These are phyloP conservation scores for Chrysolina americana DNA, from an alignment of 2,888 invertebrate genomes.

Conservation along the genomic window DNA sequence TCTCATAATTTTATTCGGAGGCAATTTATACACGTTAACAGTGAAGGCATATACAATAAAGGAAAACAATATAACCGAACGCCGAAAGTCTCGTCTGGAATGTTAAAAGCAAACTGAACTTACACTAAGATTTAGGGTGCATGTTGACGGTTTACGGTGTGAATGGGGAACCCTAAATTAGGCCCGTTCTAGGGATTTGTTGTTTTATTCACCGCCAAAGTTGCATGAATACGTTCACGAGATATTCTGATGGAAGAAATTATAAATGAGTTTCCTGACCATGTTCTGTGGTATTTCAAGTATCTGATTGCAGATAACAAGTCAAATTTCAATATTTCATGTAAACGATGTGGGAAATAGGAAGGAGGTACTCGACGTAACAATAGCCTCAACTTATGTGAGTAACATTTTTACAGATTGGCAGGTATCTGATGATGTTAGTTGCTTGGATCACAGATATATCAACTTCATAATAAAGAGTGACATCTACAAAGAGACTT, in stretches of 20 bases:
- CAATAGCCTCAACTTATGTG: too few relatives aligned
- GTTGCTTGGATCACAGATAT: too few relatives aligned
- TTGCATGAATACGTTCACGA: neutral
- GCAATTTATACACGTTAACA: constrained; percentile 53
- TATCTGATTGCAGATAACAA: too few relatives aligned
- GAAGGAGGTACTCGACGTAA: too few relatives aligned
- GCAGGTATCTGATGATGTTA: too few relatives aligned
- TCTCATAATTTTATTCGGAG: constrained; percentile 49
- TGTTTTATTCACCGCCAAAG: constrained; percentile 41
- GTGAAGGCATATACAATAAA: constrained; percentile 53
- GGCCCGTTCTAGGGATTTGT: constrained; percentile 49
- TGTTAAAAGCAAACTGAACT: constrained; percentile 53
- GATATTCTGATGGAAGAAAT: neutral
- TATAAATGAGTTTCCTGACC: too few relatives aligned
- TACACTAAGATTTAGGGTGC: constrained; percentile 53
- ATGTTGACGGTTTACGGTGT: constrained; percentile 51
- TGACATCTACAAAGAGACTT: too few relatives aligned
- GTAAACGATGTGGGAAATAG: too few relatives aligned
- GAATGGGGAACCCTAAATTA: constrained; percentile 55
- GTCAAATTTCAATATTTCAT: too few relatives aligned
- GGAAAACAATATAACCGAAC: constrained; percentile 53
- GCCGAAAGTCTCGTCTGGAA: constrained; percentile 48
- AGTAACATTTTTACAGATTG: too few relatives aligned
- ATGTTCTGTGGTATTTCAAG: too few relatives aligned
- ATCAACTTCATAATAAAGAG: too few relatives aligned